phyloP scores from a whole-genome alignment of 2,888 invertebrate species.

The Cheilosia variabilis region DNA sequence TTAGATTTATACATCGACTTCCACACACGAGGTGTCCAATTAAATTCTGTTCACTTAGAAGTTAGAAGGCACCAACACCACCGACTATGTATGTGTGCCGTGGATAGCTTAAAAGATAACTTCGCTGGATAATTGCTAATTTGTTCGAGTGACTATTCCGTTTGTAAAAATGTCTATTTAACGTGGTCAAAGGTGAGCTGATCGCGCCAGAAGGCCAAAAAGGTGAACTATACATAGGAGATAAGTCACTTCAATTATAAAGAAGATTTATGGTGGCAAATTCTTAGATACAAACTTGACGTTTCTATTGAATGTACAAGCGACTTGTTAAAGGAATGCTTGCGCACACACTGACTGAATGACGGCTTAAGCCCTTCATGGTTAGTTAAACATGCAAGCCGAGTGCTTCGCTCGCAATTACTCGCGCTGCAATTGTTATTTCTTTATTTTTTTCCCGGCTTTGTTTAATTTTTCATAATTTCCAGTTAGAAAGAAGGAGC shows the following conservation, averaged over 20 bases:
- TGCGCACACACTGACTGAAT: slow-evolving; percentile 28
- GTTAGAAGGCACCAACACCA: background rate
- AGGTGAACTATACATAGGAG: slow-evolving; percentile 4
- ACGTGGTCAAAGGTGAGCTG: slow-evolving; percentile 36
- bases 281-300: background rate
- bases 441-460: slow-evolving; percentile 9
- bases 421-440: background rate
- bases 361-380: slow-evolving; percentile 43
- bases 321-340: slow-evolving; percentile 13
- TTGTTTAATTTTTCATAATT: slow-evolving; percentile 2
- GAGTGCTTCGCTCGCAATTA: slow-evolving; percentile 37
- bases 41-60: slow-evolving; percentile 28
- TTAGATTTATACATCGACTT: slow-evolving; percentile 43
- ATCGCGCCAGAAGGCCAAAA: slow-evolving; percentile 32
- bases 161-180: background rate
- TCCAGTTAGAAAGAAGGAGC: slow-evolving; percentile 14
- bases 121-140: background rate
- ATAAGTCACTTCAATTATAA: background rate
- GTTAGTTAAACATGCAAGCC: slow-evolving; percentile 39
- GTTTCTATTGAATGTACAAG: background rate
- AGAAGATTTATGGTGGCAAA: slow-evolving; percentile 16
- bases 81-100: background rate
- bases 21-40: slow-evolving; percentile 16
- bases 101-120: background rate
- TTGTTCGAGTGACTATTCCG: background rate